Evolutionary conservation across 2,113 vertebrate species (phyloP).

Genomic region (crab-eating macaque (Macaca fascicularis)): T2T-MFA8v1.1 NC_088384.1:70777501-70778000

Average conservation of each 20-base stretch:
- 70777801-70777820: not conserved
- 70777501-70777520: not conserved
- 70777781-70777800: not conserved
- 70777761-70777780: not conserved
- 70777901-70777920: not conserved
- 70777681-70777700: not conserved
- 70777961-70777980: not conserved
- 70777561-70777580: not conserved
- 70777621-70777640: not conserved
- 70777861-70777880: not conserved
- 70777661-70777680: accelerated
- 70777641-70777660: too few relatives aligned
- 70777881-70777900: not conserved
- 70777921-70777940: not conserved
- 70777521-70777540: not conserved
- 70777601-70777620: not conserved
- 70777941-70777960: not conserved
- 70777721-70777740: not conserved
- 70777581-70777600: not conserved
- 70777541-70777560: not conserved
- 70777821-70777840: not conserved
- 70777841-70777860: not conserved
- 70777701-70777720: not conserved
- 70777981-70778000: not conserved
- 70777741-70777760: not conserved